A percentile compares a stretch with the other conserved stretches of the same genome.
Evolutionary conservation across 2,888 invertebrate genomes (phyloP).

Genomic region (Tillus elongatus): DNA sequence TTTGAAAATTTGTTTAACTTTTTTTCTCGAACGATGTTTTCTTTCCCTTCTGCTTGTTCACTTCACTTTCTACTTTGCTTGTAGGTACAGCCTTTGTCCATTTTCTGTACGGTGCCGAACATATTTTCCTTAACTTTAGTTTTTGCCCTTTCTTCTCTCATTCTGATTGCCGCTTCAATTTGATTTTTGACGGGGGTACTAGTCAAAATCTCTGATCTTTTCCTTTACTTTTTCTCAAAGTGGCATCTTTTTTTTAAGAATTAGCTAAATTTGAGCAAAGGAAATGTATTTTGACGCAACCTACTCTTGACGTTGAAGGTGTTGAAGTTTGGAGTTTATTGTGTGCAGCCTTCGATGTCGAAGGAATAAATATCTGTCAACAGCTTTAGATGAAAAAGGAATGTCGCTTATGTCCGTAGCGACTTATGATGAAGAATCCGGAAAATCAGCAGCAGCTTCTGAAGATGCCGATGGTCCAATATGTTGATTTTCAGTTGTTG

Average conservation of each 20-base stretch:
- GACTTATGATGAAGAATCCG: constrained; percentile 1
- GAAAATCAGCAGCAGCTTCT: constrained; percentile 4
- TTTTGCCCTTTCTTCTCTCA: constrained; percentile 1
- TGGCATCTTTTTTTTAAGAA: neutral
- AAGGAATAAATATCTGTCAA: neutral
- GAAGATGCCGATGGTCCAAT: constrained; percentile 4
- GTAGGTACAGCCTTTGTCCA: constrained; percentile 2
- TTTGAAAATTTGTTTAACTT: neutral
- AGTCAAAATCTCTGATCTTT: constrained; percentile 3
- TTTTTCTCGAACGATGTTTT: constrained; percentile 2
- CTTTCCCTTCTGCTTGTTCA: neutral
- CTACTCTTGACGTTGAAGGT: constrained; percentile 4
- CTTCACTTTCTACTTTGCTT: neutral
- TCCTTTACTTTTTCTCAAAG: constrained; percentile 1
- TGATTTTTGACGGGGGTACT: constrained; percentile 3
- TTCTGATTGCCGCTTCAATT: constrained; percentile 1
- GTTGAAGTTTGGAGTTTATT: constrained; percentile 1
- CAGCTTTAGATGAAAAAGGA: constrained; percentile 2
- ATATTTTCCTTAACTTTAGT: neutral
- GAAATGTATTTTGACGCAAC: neutral
- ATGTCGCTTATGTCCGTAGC: neutral
- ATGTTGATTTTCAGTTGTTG: constrained; percentile 1
- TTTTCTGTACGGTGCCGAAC: constrained; percentile 1
- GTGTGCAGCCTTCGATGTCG: constrained; percentile 3
- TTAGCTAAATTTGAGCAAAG: neutral